Evolutionary conservation across 2,113 vertebrate genomes (phyloP).

Genomic region (Ceratotherium simum): DNA sequence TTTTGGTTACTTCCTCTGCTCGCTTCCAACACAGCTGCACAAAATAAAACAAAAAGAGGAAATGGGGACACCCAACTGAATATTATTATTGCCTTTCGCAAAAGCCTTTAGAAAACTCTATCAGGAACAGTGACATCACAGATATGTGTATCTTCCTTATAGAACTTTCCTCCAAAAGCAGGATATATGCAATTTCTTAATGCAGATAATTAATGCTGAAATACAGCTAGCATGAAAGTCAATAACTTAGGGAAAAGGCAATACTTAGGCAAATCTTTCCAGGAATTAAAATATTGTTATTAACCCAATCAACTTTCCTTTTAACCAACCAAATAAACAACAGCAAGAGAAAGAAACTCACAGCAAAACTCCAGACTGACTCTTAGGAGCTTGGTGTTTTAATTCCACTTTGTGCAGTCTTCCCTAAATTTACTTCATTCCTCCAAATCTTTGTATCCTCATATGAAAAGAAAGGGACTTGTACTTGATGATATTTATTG

Average conservation of each 20-base stretch:
- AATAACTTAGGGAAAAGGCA: not conserved
- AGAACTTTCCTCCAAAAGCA: slow-evolving; percentile 14
- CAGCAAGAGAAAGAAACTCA: not conserved
- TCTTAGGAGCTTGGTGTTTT: not conserved
- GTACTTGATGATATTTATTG: not conserved
- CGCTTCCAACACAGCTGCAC: slow-evolving; percentile 69
- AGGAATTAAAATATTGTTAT: not conserved
- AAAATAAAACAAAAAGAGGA: slow-evolving; percentile 71
- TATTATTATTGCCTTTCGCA: not conserved
- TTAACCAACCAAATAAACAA: not conserved
- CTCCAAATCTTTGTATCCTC: not conserved
- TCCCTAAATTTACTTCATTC: not conserved
- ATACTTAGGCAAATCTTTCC: not conserved
- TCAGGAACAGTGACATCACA: slow-evolving; percentile 28
- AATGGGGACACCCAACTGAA: slow-evolving; percentile 35
- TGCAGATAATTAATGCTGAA: not conserved
- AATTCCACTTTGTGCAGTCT: not conserved
- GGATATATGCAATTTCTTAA: not conserved
- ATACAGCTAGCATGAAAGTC: not conserved
- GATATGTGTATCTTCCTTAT: slow-evolving; percentile 20
- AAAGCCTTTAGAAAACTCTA: slow-evolving; percentile 27
- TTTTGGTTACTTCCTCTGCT: slow-evolving; percentile 65
- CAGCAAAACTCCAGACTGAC: not conserved
- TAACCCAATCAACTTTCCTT: slow-evolving; percentile 14
- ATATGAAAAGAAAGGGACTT: not conserved